Evolutionary conservation across 2,113 vertebrate species (phyloP).

Genomic region (Paradisaea rubra): DNA sequence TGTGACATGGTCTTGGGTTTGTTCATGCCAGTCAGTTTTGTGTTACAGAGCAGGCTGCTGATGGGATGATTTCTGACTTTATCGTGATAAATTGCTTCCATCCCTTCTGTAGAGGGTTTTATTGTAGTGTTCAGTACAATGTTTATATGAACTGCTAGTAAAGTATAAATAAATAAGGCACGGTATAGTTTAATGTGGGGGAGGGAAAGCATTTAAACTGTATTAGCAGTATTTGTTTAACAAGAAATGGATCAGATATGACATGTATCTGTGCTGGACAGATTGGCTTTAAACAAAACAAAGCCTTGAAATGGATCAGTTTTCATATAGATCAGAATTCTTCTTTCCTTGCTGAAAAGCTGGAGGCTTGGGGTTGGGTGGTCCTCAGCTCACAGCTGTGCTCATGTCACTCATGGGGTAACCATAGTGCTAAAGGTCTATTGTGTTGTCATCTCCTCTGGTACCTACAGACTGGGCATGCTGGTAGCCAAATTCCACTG

Average conservation of each 20-base stretch:
- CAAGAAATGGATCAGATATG: neutral
- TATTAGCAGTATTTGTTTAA: slow-evolving; percentile 9
- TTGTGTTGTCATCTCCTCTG: neutral
- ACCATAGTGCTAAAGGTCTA: neutral
- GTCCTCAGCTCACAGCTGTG: neutral
- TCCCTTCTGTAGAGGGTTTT: neutral
- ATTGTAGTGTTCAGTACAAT: neutral
- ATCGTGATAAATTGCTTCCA: neutral
- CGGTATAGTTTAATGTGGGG: neutral
- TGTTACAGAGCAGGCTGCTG: neutral
- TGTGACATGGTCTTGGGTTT: neutral
- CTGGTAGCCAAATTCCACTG: neutral
- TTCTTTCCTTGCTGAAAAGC: neutral
- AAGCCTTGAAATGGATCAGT: neutral
- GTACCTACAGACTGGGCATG: neutral
- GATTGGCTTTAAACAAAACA: slow-evolving; percentile 4
- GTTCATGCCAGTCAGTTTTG: neutral
- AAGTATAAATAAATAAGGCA: slow-evolving; percentile 7
- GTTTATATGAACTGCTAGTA: neutral
- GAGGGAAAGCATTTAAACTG: neutral
- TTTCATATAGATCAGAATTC: neutral
- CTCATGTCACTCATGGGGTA: neutral
- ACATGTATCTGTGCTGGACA: neutral
- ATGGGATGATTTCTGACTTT: slow-evolving; percentile 1
- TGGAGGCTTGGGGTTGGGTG: neutral